A percentile compares a stretch with the other conserved stretches of the same genome.
Evolutionary conservation across 2,797 vertebrate species (phyloP).

Genomic region (Tinamus major): DNA sequence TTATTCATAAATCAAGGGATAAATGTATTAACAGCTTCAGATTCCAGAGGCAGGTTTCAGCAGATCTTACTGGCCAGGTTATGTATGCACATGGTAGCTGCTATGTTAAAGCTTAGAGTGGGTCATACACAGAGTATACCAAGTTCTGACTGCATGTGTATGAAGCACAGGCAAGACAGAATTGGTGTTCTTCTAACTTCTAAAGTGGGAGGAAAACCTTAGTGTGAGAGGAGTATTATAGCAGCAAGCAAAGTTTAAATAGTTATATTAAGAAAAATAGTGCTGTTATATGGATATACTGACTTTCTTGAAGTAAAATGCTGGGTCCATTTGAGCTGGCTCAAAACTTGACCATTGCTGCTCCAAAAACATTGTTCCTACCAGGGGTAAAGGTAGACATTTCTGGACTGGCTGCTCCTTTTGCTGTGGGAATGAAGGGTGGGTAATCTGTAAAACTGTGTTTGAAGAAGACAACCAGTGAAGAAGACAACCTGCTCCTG

Average conservation of each 20-base stretch:
- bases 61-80: neutral
- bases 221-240: neutral
- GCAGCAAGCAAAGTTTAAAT: neutral
- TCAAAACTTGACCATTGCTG: neutral
- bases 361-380: neutral
- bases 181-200: neutral
- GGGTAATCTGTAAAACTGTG: neutral
- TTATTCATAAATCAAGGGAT: neutral
- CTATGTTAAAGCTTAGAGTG: neutral
- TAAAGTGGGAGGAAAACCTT: neutral
- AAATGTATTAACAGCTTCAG: neutral
- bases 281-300: neutral
- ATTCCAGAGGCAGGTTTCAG: neutral
- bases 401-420: neutral
- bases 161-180: neutral
- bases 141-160: neutral
- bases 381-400: neutral
- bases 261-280: neutral
- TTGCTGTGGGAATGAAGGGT: neutral
- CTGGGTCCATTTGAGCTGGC: neutral
- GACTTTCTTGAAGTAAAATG: neutral
- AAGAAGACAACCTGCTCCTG: slow-evolving; percentile 42
- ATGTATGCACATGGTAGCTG: neutral
- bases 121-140: rapidly evolving
- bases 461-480: neutral